Conservation (phyloP, 2,888 invertebrate genomes). For the Cerastoderma edule region DNA sequence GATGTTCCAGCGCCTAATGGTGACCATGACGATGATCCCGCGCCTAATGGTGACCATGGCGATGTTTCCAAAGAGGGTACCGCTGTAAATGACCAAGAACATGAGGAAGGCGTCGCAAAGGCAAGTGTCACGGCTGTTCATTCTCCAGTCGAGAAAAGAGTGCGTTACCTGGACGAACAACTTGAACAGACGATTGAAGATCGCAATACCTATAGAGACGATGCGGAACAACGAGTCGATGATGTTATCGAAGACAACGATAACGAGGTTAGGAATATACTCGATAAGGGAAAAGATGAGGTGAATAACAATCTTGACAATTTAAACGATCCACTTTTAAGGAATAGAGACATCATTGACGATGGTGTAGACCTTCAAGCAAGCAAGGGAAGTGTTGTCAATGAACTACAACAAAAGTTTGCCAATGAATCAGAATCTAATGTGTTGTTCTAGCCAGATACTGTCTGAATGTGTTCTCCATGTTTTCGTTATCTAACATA, state of each 20-base stretch:
- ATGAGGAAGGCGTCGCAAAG: slow-evolving; percentile 21
- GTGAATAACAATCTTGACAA: neutral
- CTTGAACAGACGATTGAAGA: slow-evolving; percentile 20
- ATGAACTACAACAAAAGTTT: slow-evolving; percentile 4
- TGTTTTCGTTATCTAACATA: neutral
- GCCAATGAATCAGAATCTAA: slow-evolving; percentile 1
- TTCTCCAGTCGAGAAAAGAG: slow-evolving; percentile 5
- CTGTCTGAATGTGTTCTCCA: neutral
- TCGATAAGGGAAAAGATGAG: neutral
- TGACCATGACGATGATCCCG: neutral
- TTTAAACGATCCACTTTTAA: slow-evolving; percentile 9
- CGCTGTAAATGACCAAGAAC: slow-evolving; percentile 9
- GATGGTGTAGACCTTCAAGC: neutral
- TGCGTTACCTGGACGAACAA: slow-evolving; percentile 17
- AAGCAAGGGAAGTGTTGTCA: neutral
- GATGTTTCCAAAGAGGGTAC: slow-evolving; percentile 11
- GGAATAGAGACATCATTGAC: neutral
- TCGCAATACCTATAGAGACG: neutral
- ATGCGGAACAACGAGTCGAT: neutral
- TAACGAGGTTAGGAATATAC: neutral
- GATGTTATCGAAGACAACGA: neutral
- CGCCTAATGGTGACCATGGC: neutral
- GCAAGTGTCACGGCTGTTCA: slow-evolving; percentile 17
- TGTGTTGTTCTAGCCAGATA: slow-evolving; percentile 9
- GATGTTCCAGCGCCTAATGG: neutral